Conservation (phyloP, 2,797 vertebrate genomes). For the Hirundo rustica region DNA sequence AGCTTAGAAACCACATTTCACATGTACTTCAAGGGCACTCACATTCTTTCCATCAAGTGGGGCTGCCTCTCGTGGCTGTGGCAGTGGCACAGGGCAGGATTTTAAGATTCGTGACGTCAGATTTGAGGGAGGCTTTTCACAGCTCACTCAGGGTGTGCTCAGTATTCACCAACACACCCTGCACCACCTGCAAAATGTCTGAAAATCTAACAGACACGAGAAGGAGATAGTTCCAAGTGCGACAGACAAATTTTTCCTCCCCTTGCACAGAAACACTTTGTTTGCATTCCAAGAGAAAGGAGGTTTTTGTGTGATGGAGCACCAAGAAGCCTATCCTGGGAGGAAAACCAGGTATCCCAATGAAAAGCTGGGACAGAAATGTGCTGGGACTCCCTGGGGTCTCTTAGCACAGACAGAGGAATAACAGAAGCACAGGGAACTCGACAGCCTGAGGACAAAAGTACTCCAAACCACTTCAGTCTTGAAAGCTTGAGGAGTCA, state of each 20-base stretch:
- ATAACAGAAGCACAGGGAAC: background rate
- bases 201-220: background rate
- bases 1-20: background rate
- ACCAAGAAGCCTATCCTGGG: background rate
- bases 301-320: background rate
- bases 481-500: background rate
- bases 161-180: background rate
- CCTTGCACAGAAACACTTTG: background rate
- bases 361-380: background rate
- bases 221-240: background rate
- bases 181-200: background rate
- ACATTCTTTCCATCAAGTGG: background rate
- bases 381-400: background rate
- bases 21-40: background rate
- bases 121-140: background rate
- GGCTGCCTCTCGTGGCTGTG: rapidly evolving
- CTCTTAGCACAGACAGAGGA: background rate
- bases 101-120: background rate
- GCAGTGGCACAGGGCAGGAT: background rate
- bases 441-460: background rate
- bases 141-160: background rate
- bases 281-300: background rate
- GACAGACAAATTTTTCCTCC: background rate
- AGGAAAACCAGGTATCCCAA: background rate
- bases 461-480: background rate